Evolutionary conservation across 2,888 invertebrate species (phyloP), one percentile per base, ranked within the genome.

Genomic region (Standfussiana lucernea): DNA sequence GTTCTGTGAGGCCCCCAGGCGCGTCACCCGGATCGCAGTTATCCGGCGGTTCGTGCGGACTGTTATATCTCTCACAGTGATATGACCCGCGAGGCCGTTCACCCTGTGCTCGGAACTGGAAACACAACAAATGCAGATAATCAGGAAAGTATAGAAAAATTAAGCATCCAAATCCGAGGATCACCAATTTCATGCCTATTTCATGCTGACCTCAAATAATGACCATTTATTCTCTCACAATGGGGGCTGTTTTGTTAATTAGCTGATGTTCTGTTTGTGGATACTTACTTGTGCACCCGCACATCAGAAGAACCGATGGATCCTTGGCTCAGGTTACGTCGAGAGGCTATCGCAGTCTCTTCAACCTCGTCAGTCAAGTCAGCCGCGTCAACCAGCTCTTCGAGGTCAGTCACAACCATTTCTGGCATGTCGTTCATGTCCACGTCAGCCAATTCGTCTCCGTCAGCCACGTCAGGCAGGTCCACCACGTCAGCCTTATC

Each of bases 11-110:
- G 18, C 10, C 1, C 77, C 77, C 4, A 61, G 21, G 21, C n/a
- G 32, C 8, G 4, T 66, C 28, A 77, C 59, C 15, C 71, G 77
- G 21, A 78, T 66, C 15, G 76, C 76, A 42, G 50, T 74, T 35
- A 75, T 42, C 21, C n/a, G 40, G 2, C 11, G 11, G 15, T n/a
- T 32, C 6, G 62, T 42, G 11, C 15, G 32, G 15, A 75, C 6
- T 50, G 15, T 50, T 40, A 73, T 50, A 0, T 47, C 32, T 18
- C 11, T 53, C 24, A 8, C 11, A 11, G 13, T 24, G 21, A 18
- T 4, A 4, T 10, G 15, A 18, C 32, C 40, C 40, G 40, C 6
- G 1, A 72, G 13, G 24, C 32, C 50, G 40, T 42, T 50, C 18
- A 40, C 32, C 0, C 28, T 50, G 1, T 24, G 5, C 2, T 40